Percentiles rank a stretch among this genome's conserved stretches.
phyloP scores from a whole-genome alignment of 1,140 invertebrate species.

The Neoseiulus cucumeris region DNA sequence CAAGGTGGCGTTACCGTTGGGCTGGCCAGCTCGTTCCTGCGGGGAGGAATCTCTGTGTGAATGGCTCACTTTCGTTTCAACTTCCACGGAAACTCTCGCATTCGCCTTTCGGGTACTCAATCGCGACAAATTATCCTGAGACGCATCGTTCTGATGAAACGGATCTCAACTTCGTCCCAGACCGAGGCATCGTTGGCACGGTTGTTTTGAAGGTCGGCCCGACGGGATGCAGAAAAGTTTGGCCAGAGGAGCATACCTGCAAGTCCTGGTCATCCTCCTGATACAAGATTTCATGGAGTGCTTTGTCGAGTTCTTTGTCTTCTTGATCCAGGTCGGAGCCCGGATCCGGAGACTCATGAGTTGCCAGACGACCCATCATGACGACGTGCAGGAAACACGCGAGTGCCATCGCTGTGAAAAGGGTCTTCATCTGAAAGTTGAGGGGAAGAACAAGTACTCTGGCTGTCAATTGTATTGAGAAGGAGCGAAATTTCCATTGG shows the following conservation, averaged over 20 bases:
- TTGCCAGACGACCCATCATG: background rate
- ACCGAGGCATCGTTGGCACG: too few relatives aligned
- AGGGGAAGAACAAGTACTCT: too few relatives aligned
- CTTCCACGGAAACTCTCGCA: too few relatives aligned
- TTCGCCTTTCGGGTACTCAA: too few relatives aligned
- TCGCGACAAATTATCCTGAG: too few relatives aligned
- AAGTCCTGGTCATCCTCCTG: slow-evolving; percentile 1
- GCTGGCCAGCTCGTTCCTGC: background rate
- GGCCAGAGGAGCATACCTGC: background rate
- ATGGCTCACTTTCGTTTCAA: too few relatives aligned
- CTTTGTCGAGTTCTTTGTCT: background rate
- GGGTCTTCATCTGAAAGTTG: background rate
- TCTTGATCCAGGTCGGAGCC: background rate
- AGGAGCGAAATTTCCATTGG: too few relatives aligned
- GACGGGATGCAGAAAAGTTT: too few relatives aligned
- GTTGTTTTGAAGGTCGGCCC: too few relatives aligned
- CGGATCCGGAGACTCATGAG: background rate
- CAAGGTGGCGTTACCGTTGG: background rate
- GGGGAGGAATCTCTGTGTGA: background rate
- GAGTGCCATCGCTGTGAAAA: background rate
- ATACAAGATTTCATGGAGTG: background rate
- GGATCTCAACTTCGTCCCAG: too few relatives aligned
- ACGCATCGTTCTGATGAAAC: too few relatives aligned
- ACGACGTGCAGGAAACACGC: background rate
- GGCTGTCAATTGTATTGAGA: too few relatives aligned